Conservation (phyloP, 2,113 vertebrate species). For the Haliaeetus leucogaster region DNA sequence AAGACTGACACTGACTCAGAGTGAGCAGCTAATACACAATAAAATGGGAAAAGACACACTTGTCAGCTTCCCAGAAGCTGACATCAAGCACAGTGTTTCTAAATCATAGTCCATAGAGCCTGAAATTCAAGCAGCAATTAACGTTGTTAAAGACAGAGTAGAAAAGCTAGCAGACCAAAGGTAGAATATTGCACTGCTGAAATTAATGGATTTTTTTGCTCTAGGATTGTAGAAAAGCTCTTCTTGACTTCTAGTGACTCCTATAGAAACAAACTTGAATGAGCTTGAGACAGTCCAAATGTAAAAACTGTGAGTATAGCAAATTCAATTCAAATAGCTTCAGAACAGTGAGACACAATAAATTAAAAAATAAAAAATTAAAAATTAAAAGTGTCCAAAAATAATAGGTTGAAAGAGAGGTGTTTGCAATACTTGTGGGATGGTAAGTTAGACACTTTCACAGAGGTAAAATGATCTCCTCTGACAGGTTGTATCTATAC, state of each 20-base stretch:
- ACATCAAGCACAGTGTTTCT: neutral
- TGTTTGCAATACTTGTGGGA: neutral
- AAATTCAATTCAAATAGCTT: neutral
- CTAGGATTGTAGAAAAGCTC: neutral
- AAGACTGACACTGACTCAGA: neutral
- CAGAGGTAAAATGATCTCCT: neutral
- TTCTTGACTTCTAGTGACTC: neutral
- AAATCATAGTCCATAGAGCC: neutral
- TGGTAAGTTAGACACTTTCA: neutral
- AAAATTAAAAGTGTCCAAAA: neutral
- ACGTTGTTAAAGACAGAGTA: neutral
- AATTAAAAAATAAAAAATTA: too few relatives aligned
- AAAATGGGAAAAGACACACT: constrained; percentile 1
- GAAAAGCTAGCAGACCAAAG: neutral
- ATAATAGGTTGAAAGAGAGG: neutral
- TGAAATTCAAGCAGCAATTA: constrained; percentile 16
- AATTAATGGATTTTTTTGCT: neutral
- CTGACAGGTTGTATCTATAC: neutral
- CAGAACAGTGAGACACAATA: neutral
- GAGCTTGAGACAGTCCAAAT: neutral
- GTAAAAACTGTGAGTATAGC: neutral
- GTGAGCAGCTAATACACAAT: constrained; percentile 9
- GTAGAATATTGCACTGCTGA: neutral
- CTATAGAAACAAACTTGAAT: neutral
- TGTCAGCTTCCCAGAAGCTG: neutral